These are phyloP conservation scores for Chrysotoxum bicinctum DNA, from an alignment of 2,888 invertebrate genomes.

Conservation along the genomic window DNA sequence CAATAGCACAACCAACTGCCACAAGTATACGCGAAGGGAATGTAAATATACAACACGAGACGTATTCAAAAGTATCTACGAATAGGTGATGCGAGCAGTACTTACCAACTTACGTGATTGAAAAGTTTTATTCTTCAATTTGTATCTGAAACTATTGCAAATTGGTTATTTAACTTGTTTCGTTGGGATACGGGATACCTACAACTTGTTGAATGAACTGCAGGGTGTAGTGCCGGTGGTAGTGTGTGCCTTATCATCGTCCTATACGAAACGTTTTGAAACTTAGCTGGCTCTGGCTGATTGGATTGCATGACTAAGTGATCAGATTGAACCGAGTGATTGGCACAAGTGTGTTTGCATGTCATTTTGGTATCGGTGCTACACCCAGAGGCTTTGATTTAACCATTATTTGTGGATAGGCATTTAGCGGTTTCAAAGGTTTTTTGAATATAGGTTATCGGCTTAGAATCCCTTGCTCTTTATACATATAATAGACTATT, in stretches of 20 bases:
- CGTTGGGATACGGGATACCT: background rate
- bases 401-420: background rate
- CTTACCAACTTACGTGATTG: slow-evolving; percentile 52
- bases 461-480: too few species aligned
- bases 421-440: background rate
- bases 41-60: slow-evolving; percentile 34
- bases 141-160: slow-evolving; percentile 61
- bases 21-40: slow-evolving; percentile 16
- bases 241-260: slow-evolving; percentile 30
- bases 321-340: slow-evolving; percentile 30
- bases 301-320: slow-evolving; percentile 36
- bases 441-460: background rate
- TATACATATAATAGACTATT: too few species aligned
- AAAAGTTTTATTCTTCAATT: slow-evolving; percentile 58
- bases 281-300: background rate
- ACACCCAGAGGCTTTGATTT: background rate
- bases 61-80: slow-evolving; percentile 16
- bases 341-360: slow-evolving; percentile 34
- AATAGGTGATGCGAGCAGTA: background rate
- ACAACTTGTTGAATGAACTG: slow-evolving; percentile 19
- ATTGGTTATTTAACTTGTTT: slow-evolving; percentile 57
- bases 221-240: background rate
- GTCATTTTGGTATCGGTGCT: slow-evolving; percentile 1
- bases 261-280: background rate
- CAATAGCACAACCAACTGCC: background rate